Conservation (phyloP, 2,113 vertebrate species). For the Crocuta crocuta region DNA sequence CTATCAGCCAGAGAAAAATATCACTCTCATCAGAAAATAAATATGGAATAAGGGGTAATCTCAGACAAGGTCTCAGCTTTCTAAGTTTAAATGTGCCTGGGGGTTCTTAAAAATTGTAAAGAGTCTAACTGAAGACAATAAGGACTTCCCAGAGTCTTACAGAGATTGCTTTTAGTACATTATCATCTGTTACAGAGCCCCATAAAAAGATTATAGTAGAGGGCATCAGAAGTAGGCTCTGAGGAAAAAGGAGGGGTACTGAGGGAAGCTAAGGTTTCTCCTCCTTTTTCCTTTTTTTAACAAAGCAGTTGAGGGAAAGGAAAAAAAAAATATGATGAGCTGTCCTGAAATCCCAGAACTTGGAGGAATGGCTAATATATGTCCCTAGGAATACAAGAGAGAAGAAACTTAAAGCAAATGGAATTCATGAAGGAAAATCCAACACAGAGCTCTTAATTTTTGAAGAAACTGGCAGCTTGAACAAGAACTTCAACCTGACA, state of each 20-base stretch:
- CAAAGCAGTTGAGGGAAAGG: slow-evolving; percentile 6
- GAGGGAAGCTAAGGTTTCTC: background rate
- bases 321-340: background rate
- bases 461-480: background rate
- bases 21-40: slow-evolving; percentile 66
- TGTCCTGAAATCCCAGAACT: background rate
- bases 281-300: background rate
- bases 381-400: background rate
- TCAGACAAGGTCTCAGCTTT: slow-evolving; percentile 50
- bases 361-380: background rate
- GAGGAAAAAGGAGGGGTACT: background rate
- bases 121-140: slow-evolving; percentile 58
- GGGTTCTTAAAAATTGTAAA: background rate
- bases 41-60: slow-evolving; percentile 45
- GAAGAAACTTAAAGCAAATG: background rate
- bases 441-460: background rate
- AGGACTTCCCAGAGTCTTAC: background rate
- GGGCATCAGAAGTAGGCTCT: background rate
- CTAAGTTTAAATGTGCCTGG: slow-evolving; percentile 43
- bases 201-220: background rate
- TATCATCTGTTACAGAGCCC: slow-evolving; percentile 36
- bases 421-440: background rate
- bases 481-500: background rate
- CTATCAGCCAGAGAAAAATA: slow-evolving; percentile 61
- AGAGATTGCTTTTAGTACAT: slow-evolving; percentile 57